Base-by-base conservation (phyloP, 2,113 vertebrate genomes). In the Poeciliopsis retropinna region DNA sequence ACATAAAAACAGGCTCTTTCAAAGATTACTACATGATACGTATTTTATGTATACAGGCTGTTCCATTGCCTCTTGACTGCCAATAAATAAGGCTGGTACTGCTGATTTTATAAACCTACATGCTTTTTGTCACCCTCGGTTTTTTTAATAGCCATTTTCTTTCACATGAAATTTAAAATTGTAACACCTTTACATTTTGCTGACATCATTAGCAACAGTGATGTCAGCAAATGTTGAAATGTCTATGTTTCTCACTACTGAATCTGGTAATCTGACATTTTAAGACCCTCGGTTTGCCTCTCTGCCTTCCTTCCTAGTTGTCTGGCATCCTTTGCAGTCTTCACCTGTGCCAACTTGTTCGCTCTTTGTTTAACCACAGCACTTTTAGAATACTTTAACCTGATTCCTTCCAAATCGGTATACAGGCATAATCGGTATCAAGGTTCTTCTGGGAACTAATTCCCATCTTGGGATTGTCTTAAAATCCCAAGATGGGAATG, bases 391-490 rank as follows among this genome's bases (percentile, higher is more conserved):
- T 39, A 25, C 25, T 41, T 71, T 47, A 54, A 70, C 64, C 60
- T 63, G 62, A 63, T 68, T 70, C 27, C 37, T 81, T 67, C 74
- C 67, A 81, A 74, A 51, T 66, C 19, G 25, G 65, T 66, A 79
- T 64, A 22, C 75, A 66, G 67, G 87, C n/a, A 83, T 88, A 89
- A 90, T 88, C 81, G 60, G 82, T 25, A 12, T 57, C 54, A 54
- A 74, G 22, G 67, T 73, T 80, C 88, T 88, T 78, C 2, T 5
- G 83, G 87, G 91, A 89, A 39, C 62, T 3, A 13, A 64, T 72
- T 79, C 72, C 22, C 63, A 39, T 87, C 82, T 83, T 87, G 31
- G 62, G 7, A 28, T 81, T n/a, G n/a, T n/a, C n/a, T n/a, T n/a
- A n/a, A n/a, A n/a, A n/a, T n/a, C n/a, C n/a, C n/a, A n/a, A n/a